These are phyloP conservation scores for Campopleginae sp. DNA, from an alignment of 2,888 invertebrate genomes.

Conservation along the genomic window DNA sequence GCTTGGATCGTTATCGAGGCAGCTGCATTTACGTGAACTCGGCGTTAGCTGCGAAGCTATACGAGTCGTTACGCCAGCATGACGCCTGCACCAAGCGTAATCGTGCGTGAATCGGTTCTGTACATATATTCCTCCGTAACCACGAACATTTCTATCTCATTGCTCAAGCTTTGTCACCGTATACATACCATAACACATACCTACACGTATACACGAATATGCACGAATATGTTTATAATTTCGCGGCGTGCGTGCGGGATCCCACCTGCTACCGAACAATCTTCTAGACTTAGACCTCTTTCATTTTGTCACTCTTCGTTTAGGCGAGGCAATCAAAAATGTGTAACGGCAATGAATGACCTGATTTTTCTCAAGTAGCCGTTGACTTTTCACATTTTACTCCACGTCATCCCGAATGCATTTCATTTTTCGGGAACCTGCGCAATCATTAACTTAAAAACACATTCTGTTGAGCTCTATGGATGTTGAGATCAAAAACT, in stretches of 20 bases:
- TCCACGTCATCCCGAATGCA: too few relatives aligned
- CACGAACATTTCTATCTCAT: conserved; percentile 54
- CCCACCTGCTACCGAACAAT: conserved; percentile 1
- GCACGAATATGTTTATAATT: conserved; percentile 15
- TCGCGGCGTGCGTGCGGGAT: not conserved
- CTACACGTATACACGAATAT: not conserved
- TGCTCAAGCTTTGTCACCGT: conserved; percentile 6
- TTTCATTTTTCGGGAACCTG: not conserved
- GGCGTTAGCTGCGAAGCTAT: conserved; percentile 61
- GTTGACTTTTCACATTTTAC: not conserved
- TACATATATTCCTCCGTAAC: conserved; percentile 44
- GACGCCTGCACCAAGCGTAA: conserved; percentile 69
- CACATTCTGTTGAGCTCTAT: not conserved
- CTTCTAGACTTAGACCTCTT: not conserved
- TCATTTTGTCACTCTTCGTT: not conserved
- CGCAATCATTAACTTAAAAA: not conserved
- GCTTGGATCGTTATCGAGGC: conserved; percentile 74
- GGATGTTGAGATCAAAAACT: not conserved
- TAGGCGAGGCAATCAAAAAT: not conserved
- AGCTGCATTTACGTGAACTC: conserved; percentile 71
- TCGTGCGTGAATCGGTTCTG: conserved; percentile 68
- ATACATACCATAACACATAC: conserved; percentile 11
- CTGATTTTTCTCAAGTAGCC: not conserved
- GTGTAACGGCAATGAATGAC: not conserved
- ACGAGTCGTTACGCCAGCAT: conserved; percentile 60